Base-by-base conservation (phyloP, 2,113 vertebrate genomes). In the Lota lota region DNA sequence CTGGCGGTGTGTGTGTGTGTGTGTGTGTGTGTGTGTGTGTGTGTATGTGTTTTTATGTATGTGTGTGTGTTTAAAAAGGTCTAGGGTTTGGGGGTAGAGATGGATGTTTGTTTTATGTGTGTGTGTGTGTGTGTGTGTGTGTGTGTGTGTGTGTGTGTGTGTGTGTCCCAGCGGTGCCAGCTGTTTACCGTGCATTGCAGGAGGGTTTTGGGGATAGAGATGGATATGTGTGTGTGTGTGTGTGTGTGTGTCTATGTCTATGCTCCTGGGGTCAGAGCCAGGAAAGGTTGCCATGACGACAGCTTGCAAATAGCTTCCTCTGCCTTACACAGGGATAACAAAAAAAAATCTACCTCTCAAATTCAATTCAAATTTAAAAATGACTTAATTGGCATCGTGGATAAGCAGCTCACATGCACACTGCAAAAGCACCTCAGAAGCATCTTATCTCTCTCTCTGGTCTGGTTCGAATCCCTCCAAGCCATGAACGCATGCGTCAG, bases 231-330 rank as follows among this genome's bases (percentile, higher is more conserved):
- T 58, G 10, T 12, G 22, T 28, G 22, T 15, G 24, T 36, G 65
- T 18, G 33, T 28, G 53, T 58, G 10, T 12, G 22, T 28, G 22
- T 15, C 18, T 36, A 51, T 18, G 22, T 85, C 70, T 77, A 80
- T 76, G 80, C 78, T 73, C 74, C 83, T 67, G 64, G 81, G 89
- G 93, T 92, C 91, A 80, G 84, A 92, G 88, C 89, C 89, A 79
- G 84, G 80, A 76, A 76, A 56, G 68, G 87, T 91, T 68, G 68
- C 86, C 87, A 80, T 90, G 85, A 88, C 51, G 85, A 92, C 90
- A 78, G 59, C 70, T 72, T 75, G 60, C 78, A 67, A 73, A 79
- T 59, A 79, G 69, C 79, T 88, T 70, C 64, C 77, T 73, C 74
- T 82, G 68, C 70, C 64, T 80, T 81, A 77, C 76, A 68, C 75